A percentile compares a stretch with the other conserved stretches of the same genome.
phyloP scores from a whole-genome alignment of 2,797 vertebrate genomes.

The Vespertilio murinus region DNA sequence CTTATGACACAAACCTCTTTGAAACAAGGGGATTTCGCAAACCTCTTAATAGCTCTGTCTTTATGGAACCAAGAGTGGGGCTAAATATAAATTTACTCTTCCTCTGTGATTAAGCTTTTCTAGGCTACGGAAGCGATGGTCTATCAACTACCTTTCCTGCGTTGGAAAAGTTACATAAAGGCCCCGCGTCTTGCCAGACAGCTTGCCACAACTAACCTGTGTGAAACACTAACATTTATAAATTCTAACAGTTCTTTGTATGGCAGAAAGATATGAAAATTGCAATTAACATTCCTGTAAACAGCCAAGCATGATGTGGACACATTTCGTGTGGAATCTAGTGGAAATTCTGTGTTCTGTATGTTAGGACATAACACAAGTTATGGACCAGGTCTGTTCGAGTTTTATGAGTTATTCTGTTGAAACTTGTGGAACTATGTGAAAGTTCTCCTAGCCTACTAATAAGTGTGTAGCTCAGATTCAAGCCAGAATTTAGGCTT shows the following conservation, averaged over 20 bases:
- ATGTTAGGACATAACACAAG: conserved; percentile 49
- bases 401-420: conserved; percentile 66
- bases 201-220: conserved; percentile 43
- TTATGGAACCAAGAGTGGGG: not conserved
- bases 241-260: conserved; percentile 46
- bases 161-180: conserved; percentile 4
- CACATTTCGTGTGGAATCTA: conserved; percentile 27
- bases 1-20: not conserved
- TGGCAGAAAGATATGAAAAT: conserved; percentile 52
- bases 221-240: conserved; percentile 54
- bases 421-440: conserved; percentile 60
- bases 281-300: conserved; percentile 42
- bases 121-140: not conserved
- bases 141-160: conserved; percentile 22
- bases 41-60: not conserved
- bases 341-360: conserved; percentile 49
- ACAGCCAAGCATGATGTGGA: conserved; percentile 33
- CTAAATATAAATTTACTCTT: not conserved
- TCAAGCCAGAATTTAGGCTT: conserved; percentile 63
- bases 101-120: not conserved
- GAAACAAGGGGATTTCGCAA: not conserved
- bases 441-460: conserved; percentile 55
- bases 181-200: conserved; percentile 21
- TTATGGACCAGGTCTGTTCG: conserved; percentile 7
- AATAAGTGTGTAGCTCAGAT: conserved; percentile 59